phyloP scores from a whole-genome alignment of 2,113 vertebrate genomes.

The Isichthys henryi region DNA sequence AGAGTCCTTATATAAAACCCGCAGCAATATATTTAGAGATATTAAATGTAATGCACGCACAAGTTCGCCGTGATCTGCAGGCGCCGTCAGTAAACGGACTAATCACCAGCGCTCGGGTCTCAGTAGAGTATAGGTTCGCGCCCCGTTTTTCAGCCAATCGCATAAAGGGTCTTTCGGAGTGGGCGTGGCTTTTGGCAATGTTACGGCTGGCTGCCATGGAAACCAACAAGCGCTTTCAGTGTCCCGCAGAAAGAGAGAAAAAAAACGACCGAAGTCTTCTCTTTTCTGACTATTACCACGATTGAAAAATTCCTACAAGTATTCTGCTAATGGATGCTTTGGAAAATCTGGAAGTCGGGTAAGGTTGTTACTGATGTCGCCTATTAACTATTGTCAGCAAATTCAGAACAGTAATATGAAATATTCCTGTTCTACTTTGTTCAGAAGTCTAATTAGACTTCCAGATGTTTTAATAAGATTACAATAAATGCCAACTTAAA shows the following conservation, averaged over 20 bases:
- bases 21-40: neutral
- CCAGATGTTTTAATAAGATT: neutral
- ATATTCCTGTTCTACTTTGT: neutral
- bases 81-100: neutral
- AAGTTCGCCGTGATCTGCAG: neutral
- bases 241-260: neutral
- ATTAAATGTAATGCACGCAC: neutral
- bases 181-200: neutral
- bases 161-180: neutral
- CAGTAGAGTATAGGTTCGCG: neutral
- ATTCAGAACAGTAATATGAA: neutral
- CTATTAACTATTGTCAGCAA: neutral
- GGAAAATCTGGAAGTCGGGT: constrained; percentile 53
- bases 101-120: neutral
- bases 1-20: neutral
- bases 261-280: neutral
- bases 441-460: neutral
- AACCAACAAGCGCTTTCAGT: neutral
- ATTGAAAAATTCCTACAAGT: neutral
- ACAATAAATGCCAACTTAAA: neutral
- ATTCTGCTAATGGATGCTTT: constrained; percentile 41
- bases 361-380: constrained; percentile 13
- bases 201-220: neutral
- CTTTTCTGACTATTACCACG: neutral
- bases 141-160: neutral